A percentile compares a stretch with the other conserved stretches of the same genome.
Evolutionary conservation across 2,888 invertebrate species (phyloP).

Genomic region (Caenorhabditis imperialis): DNA sequence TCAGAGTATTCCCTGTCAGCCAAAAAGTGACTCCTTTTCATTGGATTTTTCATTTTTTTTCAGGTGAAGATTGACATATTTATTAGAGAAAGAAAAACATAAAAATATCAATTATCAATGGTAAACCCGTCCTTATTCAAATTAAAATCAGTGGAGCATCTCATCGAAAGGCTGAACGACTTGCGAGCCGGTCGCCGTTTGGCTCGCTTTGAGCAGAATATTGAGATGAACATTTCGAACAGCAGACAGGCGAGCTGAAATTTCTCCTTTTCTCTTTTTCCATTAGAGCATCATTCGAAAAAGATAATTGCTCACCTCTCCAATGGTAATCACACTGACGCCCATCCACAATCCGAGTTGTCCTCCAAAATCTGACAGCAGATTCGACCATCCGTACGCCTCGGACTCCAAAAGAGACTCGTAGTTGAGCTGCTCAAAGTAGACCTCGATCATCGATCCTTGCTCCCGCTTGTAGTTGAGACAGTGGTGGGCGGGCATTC

Average conservation of each 20-base stretch:
- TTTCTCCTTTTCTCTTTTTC: too few species aligned
- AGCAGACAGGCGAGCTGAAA: conserved; percentile 43
- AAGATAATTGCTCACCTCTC: conserved; percentile 54
- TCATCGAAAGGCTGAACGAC: conserved; percentile 48
- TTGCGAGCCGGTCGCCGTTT: conserved; percentile 49
- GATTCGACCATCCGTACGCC: conserved; percentile 74
- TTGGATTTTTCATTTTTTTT: too few species aligned
- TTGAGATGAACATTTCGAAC: conserved; percentile 46
- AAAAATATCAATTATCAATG: conserved; percentile 41
- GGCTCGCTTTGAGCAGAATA: conserved; percentile 28
- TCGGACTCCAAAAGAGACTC: conserved; percentile 73
- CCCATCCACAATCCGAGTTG: conserved; percentile 76
- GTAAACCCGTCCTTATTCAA: conserved; percentile 53
- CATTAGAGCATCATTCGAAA: neutral
- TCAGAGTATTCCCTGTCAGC: too few species aligned
- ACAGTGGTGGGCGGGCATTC: conserved; percentile 68
- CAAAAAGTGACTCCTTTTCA: too few species aligned
- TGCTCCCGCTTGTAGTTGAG: conserved; percentile 68
- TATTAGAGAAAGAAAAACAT: neutral
- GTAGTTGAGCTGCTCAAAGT: conserved; percentile 76
- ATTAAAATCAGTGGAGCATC: conserved; percentile 52
- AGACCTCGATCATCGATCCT: conserved; percentile 72
- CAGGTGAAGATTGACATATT: too few species aligned
- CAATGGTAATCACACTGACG: conserved; percentile 70
- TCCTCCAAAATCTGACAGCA: conserved; percentile 76